Conservation (phyloP, 1,140 invertebrate species). For the Sminthurides bifidus region DNA sequence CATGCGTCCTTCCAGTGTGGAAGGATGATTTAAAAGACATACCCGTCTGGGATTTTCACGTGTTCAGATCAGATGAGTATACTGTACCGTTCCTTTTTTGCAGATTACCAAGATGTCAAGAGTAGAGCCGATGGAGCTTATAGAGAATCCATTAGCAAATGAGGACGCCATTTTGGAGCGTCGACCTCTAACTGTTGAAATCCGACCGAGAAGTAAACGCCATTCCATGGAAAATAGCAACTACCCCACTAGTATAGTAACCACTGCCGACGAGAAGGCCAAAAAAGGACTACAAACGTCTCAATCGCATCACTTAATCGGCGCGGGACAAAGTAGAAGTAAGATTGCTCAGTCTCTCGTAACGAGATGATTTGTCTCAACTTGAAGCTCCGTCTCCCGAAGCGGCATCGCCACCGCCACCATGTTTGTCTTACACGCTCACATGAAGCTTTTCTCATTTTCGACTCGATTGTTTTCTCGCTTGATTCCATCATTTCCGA, state of each 20-base stretch:
- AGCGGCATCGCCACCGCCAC: too few relatives aligned
- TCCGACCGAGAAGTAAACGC: not conserved
- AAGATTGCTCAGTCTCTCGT: not conserved
- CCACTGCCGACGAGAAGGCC: not conserved
- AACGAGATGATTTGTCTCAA: too few relatives aligned
- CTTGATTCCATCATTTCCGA: not conserved
- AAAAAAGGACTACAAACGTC: not conserved
- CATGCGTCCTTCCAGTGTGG: too few relatives aligned
- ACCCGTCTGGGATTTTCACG: too few relatives aligned
- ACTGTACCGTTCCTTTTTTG: too few relatives aligned
- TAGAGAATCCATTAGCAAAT: constrained; percentile 24
- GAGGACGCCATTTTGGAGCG: not conserved
- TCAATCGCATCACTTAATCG: constrained; percentile 12
- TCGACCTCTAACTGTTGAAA: not conserved
- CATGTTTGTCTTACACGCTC: too few relatives aligned
- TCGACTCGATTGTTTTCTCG: not conserved
- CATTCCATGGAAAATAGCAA: not conserved
- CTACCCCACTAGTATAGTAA: not conserved
- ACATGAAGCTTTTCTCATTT: not conserved
- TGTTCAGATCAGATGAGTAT: too few relatives aligned
- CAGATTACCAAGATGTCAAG: constrained; percentile 23
- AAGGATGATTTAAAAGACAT: too few relatives aligned
- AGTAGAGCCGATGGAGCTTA: constrained; percentile 22
- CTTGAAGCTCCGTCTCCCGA: too few relatives aligned
- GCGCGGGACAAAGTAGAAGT: not conserved